These are phyloP conservation scores for Thymelicus acteon DNA, from an alignment of 2,888 invertebrate genomes.

Conservation along the genomic window DNA sequence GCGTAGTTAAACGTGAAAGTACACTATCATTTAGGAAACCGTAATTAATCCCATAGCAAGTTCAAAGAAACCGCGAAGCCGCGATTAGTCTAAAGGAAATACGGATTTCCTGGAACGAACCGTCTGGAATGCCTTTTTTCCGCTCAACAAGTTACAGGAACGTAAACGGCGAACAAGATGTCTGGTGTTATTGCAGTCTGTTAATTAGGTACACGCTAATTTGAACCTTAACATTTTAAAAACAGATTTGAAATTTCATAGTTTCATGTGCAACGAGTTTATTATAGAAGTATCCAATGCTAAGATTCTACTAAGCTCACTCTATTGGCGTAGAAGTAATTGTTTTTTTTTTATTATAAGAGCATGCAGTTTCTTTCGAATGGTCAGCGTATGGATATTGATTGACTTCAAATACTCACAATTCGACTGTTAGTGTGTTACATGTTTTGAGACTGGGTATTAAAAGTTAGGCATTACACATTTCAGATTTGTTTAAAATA, in stretches of 20 bases:
- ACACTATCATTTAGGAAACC: constrained; percentile 28
- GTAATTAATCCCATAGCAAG: constrained; percentile 30
- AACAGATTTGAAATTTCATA: constrained; percentile 6
- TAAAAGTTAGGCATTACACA: too few species aligned
- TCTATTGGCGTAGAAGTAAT: neutral
- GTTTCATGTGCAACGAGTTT: constrained; percentile 1
- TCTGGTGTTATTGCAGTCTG: constrained; percentile 16
- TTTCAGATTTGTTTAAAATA: too few species aligned
- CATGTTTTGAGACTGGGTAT: too few species aligned
- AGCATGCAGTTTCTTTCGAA: neutral
- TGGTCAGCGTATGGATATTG: neutral
- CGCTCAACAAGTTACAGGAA: constrained; percentile 20
- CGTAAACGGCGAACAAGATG: constrained; percentile 21
- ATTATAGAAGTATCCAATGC: constrained; percentile 14
- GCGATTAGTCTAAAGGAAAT: constrained; percentile 46
- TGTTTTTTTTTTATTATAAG: neutral
- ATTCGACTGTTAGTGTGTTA: too few species aligned
- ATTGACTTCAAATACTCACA: neutral
- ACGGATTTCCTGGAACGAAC: constrained; percentile 48
- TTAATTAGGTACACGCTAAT: neutral
- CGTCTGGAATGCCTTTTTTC: constrained; percentile 38
- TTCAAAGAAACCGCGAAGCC: constrained; percentile 41
- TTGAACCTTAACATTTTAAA: neutral
- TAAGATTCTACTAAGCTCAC: constrained; percentile 15
- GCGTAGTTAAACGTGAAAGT: constrained; percentile 16